Conservation (phyloP, 2,888 invertebrate genomes). For the Protophormia terraenovae region DNA sequence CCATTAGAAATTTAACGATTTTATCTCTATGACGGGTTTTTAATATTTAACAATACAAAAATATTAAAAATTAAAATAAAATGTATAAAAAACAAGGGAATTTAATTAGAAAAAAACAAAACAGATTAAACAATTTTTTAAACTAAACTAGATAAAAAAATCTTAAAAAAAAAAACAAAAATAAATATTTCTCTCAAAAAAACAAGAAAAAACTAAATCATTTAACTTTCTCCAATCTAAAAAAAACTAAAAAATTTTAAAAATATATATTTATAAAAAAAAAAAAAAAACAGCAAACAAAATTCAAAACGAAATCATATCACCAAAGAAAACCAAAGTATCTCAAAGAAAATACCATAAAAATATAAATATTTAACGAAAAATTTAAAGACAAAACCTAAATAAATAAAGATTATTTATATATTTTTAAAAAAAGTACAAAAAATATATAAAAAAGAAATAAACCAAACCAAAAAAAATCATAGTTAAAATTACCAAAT, state of each 20-base stretch:
- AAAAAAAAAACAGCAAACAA: conserved; percentile 25
- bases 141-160: not conserved
- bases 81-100: conserved; percentile 58
- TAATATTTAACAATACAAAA: conserved; percentile 42
- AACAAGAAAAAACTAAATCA: not conserved
- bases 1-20: conserved; percentile 36
- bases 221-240: not conserved
- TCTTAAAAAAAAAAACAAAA: not conserved
- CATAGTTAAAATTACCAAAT: conserved; percentile 40
- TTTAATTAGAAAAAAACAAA: conserved; percentile 50
- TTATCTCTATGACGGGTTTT: conserved; percentile 55
- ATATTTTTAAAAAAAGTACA: conserved; percentile 62
- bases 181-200: not conserved
- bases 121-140: conserved; percentile 14
- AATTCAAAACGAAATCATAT: conserved; percentile 64
- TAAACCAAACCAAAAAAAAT: not conserved
- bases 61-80: not conserved
- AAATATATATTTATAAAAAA: not conserved
- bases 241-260: not conserved
- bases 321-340: conserved; percentile 65
- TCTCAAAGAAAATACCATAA: conserved; percentile 62
- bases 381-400: no score
- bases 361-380: no score
- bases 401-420: conserved; percentile 18
- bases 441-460: conserved; percentile 23